Evolutionary conservation across 2,113 vertebrate species (phyloP).

Genomic region (Herpetotheres cachinnans): DNA sequence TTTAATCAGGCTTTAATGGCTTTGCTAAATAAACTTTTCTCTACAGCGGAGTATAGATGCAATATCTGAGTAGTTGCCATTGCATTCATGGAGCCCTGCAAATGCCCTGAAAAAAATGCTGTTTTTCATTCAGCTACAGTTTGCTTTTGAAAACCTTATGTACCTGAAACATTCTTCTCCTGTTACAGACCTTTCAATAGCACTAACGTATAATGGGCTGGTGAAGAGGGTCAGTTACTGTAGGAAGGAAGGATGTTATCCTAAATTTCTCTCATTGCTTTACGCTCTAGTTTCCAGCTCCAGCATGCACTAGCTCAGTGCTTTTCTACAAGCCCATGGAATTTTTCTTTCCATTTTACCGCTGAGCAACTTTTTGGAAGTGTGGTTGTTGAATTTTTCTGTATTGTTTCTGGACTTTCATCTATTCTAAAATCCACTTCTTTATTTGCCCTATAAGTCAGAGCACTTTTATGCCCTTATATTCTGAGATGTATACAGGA

Average conservation of each 20-base stretch:
- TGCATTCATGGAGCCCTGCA: background rate
- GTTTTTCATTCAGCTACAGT: background rate
- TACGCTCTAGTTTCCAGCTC: background rate
- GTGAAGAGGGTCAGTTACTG: background rate
- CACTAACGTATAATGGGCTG: background rate
- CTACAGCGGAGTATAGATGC: constrained; percentile 8
- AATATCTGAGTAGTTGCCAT: background rate
- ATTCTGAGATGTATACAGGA: background rate
- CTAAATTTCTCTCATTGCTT: background rate
- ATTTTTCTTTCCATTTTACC: background rate
- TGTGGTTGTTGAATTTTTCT: fast-evolving
- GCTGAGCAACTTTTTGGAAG: background rate
- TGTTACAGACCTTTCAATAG: background rate
- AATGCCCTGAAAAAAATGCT: background rate
- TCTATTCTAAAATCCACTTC: background rate
- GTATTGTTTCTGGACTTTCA: background rate
- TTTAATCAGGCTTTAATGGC: constrained; percentile 49
- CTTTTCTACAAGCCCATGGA: background rate
- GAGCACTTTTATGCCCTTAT: background rate
- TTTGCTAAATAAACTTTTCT: constrained; percentile 54
- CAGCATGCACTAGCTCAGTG: background rate
- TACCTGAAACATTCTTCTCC: background rate
- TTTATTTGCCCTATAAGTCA: background rate
- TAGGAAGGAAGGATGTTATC: background rate
- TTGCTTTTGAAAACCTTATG: background rate